Evolutionary conservation across 1,140 invertebrate species (phyloP).

Genomic region (Teleogryllus occipitalis): DNA sequence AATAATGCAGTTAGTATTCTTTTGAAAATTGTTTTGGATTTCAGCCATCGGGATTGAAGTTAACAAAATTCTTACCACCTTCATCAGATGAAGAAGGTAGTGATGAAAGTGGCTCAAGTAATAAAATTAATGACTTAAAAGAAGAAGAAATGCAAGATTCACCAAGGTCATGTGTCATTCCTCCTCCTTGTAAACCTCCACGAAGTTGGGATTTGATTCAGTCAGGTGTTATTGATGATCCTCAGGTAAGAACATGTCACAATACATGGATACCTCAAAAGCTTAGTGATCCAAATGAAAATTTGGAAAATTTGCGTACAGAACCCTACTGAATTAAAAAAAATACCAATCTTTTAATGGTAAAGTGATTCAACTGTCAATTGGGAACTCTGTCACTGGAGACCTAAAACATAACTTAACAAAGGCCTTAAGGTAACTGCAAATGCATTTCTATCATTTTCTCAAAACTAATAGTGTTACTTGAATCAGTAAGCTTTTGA

Average conservation of each 20-base stretch:
- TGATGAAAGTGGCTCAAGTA: slow-evolving; percentile 16
- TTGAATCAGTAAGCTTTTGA: too few species aligned
- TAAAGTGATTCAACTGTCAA: too few species aligned
- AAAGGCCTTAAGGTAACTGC: too few species aligned
- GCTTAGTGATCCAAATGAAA: too few species aligned
- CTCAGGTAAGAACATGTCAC: slow-evolving; percentile 6
- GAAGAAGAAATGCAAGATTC: slow-evolving; percentile 28
- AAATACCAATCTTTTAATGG: too few species aligned
- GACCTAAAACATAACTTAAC: too few species aligned
- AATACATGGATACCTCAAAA: not conserved
- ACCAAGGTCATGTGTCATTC: slow-evolving; percentile 30
- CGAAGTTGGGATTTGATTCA: slow-evolving; percentile 34
- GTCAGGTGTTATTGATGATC: slow-evolving; percentile 30
- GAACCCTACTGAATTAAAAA: too few species aligned
- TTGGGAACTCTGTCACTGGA: too few species aligned
- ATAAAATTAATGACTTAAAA: slow-evolving; percentile 7
- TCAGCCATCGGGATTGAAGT: slow-evolving; percentile 7
- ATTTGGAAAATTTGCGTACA: too few species aligned
- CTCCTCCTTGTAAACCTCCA: slow-evolving; percentile 32
- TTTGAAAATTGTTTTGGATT: not conserved
- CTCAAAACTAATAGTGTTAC: too few species aligned
- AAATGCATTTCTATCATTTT: too few species aligned
- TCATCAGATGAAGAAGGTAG: slow-evolving; percentile 15
- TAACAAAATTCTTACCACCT: slow-evolving; percentile 16
- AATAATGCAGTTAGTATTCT: not conserved